Evolutionary conservation across 2,113 vertebrate genomes (phyloP).

Genomic region (Petrocephalus microphthalmus): DNA sequence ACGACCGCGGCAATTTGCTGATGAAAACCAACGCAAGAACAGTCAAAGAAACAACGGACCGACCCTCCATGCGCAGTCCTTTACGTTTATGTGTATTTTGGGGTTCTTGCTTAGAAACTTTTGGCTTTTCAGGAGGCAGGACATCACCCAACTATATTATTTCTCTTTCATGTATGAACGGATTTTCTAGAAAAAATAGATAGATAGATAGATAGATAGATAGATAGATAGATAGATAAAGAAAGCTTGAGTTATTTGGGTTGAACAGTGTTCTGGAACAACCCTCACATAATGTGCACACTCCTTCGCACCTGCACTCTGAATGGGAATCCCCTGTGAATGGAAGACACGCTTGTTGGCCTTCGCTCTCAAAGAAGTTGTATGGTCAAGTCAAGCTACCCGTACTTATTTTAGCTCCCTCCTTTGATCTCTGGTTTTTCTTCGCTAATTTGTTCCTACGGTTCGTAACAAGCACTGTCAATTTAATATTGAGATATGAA

Average conservation of each 20-base stretch:
- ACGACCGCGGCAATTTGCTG: neutral
- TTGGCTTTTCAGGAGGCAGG: slow-evolving; percentile 53
- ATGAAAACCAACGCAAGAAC: neutral
- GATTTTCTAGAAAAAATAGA: slow-evolving; percentile 64
- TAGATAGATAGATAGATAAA: slow-evolving; percentile 46
- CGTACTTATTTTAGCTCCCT: slow-evolving; percentile 70
- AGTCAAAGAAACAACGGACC: neutral
- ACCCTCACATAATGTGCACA: slow-evolving; percentile 88
- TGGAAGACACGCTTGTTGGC: slow-evolving; percentile 95
- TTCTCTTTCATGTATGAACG: slow-evolving; percentile 84
- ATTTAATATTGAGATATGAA: slow-evolving; percentile 39
- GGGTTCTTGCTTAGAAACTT: neutral
- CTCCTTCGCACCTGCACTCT: slow-evolving; percentile 96
- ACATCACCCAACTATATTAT: slow-evolving; percentile 71
- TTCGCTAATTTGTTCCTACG: slow-evolving; percentile 83
- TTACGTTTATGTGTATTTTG: neutral
- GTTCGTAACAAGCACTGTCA: slow-evolving; percentile 73
- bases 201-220: slow-evolving; percentile 46
- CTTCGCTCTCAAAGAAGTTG: slow-evolving; percentile 85
- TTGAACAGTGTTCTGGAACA: slow-evolving; percentile 91
- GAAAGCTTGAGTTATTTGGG: slow-evolving; percentile 80
- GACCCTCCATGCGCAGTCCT: neutral
- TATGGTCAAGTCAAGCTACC: slow-evolving; percentile 81
- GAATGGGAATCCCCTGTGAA: slow-evolving; percentile 91
- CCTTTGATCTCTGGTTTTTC: slow-evolving; percentile 84